These are phyloP conservation scores for Xenus cinereus DNA, from an alignment of 2,113 vertebrate species.

Conservation along the genomic window DNA sequence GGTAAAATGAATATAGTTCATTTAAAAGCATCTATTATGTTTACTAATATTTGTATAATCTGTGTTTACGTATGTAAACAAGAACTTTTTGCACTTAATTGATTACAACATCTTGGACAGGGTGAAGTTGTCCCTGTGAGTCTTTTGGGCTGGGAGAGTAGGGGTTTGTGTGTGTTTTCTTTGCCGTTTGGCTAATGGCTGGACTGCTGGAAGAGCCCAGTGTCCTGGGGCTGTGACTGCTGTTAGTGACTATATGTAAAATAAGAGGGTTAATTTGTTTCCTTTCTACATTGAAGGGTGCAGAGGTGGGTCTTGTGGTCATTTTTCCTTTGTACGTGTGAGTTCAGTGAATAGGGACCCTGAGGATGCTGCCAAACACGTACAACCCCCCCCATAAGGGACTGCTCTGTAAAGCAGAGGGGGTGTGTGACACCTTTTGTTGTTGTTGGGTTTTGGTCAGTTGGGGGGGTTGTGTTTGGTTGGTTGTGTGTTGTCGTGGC, in stretches of 20 bases:
- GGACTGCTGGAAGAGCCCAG: too few relatives aligned
- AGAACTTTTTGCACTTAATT: neutral
- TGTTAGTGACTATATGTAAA: neutral
- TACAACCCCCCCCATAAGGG: too few relatives aligned
- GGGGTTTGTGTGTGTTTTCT: neutral
- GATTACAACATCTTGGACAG: neutral
- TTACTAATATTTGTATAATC: neutral
- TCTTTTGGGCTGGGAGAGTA: accelerated
- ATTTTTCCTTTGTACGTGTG: neutral
- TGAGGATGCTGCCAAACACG: neutral
- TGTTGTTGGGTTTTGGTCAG: neutral
- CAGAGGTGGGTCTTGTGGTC: neutral
- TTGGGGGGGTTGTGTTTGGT: neutral
- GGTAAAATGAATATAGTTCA: neutral
- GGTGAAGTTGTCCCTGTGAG: neutral
- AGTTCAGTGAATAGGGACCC: neutral
- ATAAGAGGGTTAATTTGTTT: neutral
- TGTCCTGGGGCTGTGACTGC: neutral
- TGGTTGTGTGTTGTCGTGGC: neutral
- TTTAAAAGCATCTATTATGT: neutral
- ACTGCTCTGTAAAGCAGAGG: neutral
- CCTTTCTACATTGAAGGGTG: neutral
- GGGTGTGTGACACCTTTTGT: too few relatives aligned
- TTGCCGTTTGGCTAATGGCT: neutral
- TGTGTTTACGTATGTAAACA: neutral